These are phyloP conservation scores for Metopolophium dirhodum DNA, from an alignment of 1,140 invertebrate species.

Conservation along the genomic window DNA sequence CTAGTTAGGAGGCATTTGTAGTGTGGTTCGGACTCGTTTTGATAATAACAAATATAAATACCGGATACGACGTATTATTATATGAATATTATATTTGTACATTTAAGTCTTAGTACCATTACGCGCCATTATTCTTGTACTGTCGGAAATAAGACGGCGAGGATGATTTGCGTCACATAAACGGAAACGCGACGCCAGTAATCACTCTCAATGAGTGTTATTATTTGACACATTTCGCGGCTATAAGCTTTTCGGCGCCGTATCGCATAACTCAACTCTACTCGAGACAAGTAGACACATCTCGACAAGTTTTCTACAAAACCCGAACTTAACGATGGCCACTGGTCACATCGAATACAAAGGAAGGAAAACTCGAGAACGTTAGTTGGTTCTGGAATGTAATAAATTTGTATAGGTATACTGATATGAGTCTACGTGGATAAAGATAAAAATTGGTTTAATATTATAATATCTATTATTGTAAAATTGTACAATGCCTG, in stretches of 20 bases:
- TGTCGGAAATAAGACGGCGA: background rate
- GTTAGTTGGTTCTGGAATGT: background rate
- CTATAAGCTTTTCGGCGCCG: background rate
- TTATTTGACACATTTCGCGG: background rate
- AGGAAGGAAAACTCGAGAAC: background rate
- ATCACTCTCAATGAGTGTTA: background rate
- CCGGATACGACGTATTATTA: background rate
- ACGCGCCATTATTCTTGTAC: background rate
- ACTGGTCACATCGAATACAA: background rate
- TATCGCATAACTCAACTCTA: background rate
- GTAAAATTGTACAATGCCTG: background rate
- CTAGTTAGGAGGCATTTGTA: background rate
- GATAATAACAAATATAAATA: background rate
- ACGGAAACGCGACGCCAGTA: background rate
- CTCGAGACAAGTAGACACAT: background rate
- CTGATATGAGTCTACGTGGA: background rate
- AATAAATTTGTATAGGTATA: background rate
- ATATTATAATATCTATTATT: background rate
- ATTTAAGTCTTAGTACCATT: background rate
- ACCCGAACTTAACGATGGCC: background rate
- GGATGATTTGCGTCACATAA: background rate
- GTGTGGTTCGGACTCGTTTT: background rate
- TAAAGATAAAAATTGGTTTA: background rate
- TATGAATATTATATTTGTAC: background rate
- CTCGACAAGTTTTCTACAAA: background rate